Evolutionary conservation across 2,888 invertebrate species (phyloP).

Genomic region (Nomada fucata): DNA sequence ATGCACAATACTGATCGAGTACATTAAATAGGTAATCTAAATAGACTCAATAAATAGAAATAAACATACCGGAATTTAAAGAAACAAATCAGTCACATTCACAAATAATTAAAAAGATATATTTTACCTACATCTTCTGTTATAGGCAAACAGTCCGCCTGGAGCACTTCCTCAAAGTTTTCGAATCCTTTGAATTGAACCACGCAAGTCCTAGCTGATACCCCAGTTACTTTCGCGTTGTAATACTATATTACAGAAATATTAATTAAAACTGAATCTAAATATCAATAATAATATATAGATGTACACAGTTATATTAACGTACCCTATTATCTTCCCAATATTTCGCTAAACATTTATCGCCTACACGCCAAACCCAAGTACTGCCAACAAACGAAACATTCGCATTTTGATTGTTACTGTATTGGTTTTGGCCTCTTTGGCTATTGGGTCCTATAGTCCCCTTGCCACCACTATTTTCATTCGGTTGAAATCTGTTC

Average conservation of each 20-base stretch:
- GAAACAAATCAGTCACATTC: no score
- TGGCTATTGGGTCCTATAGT: conserved; percentile 63
- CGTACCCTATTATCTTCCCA: conserved; percentile 96
- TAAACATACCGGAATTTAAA: no score
- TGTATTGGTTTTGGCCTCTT: conserved; percentile 71
- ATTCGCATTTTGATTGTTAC: conserved; percentile 71
- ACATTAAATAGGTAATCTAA: no score
- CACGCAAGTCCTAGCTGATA: conserved; percentile 93
- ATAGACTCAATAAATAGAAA: no score
- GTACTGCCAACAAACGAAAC: conserved; percentile 69
- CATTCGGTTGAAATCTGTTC: conserved; percentile 71
- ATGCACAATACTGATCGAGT: background rate
- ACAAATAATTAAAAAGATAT: no score
- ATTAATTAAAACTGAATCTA: conserved; percentile 16
- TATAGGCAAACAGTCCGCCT: conserved; percentile 91
- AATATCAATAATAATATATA: background rate
- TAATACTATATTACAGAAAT: conserved; percentile 87
- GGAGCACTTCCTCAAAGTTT: conserved; percentile 94
- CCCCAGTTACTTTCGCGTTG: conserved; percentile 92
- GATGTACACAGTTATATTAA: conserved; percentile 43
- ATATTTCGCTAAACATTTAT: conserved; percentile 94
- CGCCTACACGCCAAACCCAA: conserved; percentile 90
- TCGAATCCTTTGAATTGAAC: conserved; percentile 95
- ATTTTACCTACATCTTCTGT: conserved; percentile 78
- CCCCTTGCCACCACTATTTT: conserved; percentile 59